Evolutionary conservation across 2,113 vertebrate species (phyloP).

Genomic region (Saccopteryx leptura): DNA sequence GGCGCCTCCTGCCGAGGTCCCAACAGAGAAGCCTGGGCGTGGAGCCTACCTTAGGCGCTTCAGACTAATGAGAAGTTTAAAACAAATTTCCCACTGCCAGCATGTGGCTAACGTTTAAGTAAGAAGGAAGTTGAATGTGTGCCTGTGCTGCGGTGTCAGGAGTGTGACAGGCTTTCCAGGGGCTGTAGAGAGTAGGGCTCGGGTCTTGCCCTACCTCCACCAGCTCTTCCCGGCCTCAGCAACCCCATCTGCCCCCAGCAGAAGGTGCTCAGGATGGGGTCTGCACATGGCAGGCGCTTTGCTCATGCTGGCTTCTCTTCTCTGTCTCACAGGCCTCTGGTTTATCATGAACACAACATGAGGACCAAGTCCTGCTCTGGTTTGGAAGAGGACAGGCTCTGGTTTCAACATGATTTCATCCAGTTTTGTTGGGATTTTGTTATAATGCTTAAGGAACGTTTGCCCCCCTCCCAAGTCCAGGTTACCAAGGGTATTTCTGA

Average conservation of each 20-base stretch:
- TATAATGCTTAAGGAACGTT: not conserved
- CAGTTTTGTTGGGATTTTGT: rapidly evolving
- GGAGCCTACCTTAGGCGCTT: not conserved
- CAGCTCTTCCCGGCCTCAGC: rapidly evolving
- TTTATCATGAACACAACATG: rapidly evolving
- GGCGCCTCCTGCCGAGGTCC: rapidly evolving
- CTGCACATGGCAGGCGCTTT: rapidly evolving
- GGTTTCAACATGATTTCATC: not conserved
- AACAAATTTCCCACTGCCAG: rapidly evolving
- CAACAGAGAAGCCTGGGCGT: rapidly evolving
- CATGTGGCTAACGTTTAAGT: rapidly evolving
- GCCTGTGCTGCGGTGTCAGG: rapidly evolving
- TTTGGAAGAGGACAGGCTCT: not conserved
- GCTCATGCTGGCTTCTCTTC: rapidly evolving
- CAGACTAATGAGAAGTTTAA: not conserved
- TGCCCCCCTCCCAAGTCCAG: rapidly evolving
- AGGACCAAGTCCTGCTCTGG: rapidly evolving
- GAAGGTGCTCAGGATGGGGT: rapidly evolving
- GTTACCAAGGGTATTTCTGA: not conserved
- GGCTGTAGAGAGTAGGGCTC: rapidly evolving
- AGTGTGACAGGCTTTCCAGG: not conserved
- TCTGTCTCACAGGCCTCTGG: rapidly evolving
- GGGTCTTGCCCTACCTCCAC: rapidly evolving
- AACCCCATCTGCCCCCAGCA: rapidly evolving
- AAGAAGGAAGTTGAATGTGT: not conserved